These are phyloP conservation scores for Parnassius apollo DNA, from an alignment of 2,888 invertebrate genomes.

Conservation along the genomic window DNA sequence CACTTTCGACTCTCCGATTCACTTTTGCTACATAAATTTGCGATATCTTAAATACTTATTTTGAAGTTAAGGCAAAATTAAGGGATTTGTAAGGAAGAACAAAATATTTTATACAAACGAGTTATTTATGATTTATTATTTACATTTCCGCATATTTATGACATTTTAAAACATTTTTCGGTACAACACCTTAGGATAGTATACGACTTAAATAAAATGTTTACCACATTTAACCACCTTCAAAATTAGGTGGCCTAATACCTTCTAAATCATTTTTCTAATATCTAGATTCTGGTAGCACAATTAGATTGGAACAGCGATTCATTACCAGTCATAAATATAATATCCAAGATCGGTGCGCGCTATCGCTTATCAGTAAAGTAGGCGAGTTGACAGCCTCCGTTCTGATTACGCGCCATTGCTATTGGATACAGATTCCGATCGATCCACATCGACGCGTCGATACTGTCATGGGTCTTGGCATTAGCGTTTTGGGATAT, in stretches of 20 bases:
- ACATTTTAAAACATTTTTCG: too few species aligned
- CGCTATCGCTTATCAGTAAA: slow-evolving; percentile 28
- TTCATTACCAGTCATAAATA: slow-evolving; percentile 25
- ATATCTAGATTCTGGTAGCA: background rate
- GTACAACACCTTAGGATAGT: too few species aligned
- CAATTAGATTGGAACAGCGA: background rate
- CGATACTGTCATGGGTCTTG: slow-evolving; percentile 24
- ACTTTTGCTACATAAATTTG: too few species aligned
- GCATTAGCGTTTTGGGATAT: too few species aligned
- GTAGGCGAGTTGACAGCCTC: slow-evolving; percentile 46
- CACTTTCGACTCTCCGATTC: too few species aligned
- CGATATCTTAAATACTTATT: too few species aligned
- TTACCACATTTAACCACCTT: slow-evolving; percentile 8
- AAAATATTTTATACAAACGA: too few species aligned
- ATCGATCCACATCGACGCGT: slow-evolving; percentile 34
- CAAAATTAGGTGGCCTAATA: background rate
- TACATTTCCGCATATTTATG: too few species aligned
- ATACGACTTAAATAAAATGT: background rate
- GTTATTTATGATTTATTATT: too few species aligned
- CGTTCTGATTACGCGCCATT: slow-evolving; percentile 40
- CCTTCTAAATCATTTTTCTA: background rate
- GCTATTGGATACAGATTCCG: slow-evolving; percentile 45
- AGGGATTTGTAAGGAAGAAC: too few species aligned
- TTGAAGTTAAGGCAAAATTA: too few species aligned
- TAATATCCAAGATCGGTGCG: slow-evolving; percentile 29